Conservation (phyloP, 2,888 invertebrate species). For the Pachycephus smyrnensis region DNA sequence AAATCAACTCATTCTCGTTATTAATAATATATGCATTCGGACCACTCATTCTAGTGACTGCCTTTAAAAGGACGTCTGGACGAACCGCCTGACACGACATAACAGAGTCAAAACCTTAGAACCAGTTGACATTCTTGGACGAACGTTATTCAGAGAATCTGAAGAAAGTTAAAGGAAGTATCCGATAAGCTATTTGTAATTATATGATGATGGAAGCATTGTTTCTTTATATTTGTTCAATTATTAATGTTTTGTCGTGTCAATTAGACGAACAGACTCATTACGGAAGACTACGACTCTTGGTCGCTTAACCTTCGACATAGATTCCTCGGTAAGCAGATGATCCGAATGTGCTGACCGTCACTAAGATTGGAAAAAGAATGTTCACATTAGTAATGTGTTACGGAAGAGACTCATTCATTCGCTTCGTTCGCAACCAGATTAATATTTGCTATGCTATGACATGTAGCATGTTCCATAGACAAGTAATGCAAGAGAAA, state of each 20-base stretch:
- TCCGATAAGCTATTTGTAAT: neutral
- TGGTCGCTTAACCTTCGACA: constrained; percentile 63
- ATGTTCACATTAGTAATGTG: constrained; percentile 64
- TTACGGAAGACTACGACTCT: constrained; percentile 42
- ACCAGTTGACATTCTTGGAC: neutral
- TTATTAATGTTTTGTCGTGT: constrained; percentile 14
- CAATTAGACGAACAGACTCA: constrained; percentile 22
- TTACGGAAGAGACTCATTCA: constrained; percentile 57
- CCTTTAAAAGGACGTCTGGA: neutral
- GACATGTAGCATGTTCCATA: neutral
- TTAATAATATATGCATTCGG: constrained; percentile 65
- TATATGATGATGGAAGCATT: neutral
- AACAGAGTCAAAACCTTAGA: neutral
- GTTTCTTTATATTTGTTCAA: neutral
- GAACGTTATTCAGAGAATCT: neutral
- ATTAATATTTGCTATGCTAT: neutral
- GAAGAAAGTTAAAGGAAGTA: neutral
- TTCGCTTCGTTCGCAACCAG: constrained; percentile 49
- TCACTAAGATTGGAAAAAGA: constrained; percentile 66
- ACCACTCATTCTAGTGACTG: constrained; percentile 57
- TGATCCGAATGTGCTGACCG: constrained; percentile 64
- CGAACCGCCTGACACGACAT: neutral
- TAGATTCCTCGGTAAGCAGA: constrained; percentile 63
- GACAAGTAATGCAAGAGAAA: neutral
- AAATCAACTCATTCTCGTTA: constrained; percentile 66